phyloP scores from a whole-genome alignment of 2,888 invertebrate species.

The Aethes cnicana region DNA sequence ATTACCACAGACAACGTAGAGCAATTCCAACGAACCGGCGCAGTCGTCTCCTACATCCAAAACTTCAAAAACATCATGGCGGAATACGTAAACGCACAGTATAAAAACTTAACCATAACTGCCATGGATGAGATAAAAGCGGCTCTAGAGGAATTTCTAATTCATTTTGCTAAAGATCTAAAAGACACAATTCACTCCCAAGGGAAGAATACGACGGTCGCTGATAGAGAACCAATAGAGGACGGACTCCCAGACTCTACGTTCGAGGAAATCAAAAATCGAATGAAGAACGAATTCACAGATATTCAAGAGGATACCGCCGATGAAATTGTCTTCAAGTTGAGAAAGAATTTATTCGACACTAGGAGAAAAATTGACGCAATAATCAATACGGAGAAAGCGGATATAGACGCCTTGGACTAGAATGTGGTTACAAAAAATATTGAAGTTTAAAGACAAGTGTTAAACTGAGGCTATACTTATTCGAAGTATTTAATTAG shows the following conservation, averaged over 20 bases:
- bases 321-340: constrained; percentile 38
- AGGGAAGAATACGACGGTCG: constrained; percentile 20
- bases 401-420: constrained; percentile 15
- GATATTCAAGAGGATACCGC: constrained; percentile 37
- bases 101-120: constrained; percentile 32
- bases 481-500: too few relatives aligned
- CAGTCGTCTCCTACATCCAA: constrained; percentile 36
- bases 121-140: constrained; percentile 37
- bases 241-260: constrained; percentile 34
- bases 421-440: too few relatives aligned
- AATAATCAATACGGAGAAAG: constrained; percentile 35
- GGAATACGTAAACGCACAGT: constrained; percentile 38
- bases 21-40: constrained; percentile 7
- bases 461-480: too few relatives aligned
- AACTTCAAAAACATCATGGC: constrained; percentile 42
- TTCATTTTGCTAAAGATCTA: constrained; percentile 43
- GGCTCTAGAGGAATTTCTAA: constrained; percentile 43
- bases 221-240: constrained; percentile 1
- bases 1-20: constrained; percentile 11
- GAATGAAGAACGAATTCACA: constrained; percentile 38
- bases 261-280: constrained; percentile 39
- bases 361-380: constrained; percentile 40
- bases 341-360: constrained; percentile 39
- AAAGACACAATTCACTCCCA: constrained; percentile 37
- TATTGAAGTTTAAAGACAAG: too few relatives aligned